phyloP scores from a whole-genome alignment of 2,888 invertebrate genomes.

The Hirtodrosophila histrioides region DNA sequence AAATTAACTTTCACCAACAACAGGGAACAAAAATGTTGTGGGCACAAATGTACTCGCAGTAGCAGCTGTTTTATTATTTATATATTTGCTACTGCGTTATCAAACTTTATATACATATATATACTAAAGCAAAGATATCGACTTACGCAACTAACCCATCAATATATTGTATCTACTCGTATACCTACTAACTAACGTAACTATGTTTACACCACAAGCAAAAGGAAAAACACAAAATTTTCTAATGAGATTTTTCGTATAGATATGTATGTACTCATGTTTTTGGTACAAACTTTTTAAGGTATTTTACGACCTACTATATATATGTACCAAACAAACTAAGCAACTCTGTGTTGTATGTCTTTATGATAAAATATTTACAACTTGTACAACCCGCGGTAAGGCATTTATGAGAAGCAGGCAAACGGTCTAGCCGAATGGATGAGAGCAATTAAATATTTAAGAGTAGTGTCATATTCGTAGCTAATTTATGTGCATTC shows the following conservation, averaged over 20 bases:
- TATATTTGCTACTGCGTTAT: slow-evolving; percentile 25
- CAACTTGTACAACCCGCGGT: slow-evolving; percentile 34
- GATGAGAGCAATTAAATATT: slow-evolving; percentile 37
- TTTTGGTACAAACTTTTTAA: slow-evolving; percentile 76
- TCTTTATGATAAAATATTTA: slow-evolving; percentile 53
- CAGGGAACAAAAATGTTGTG: slow-evolving; percentile 62
- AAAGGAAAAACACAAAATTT: slow-evolving; percentile 46
- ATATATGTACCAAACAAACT: slow-evolving; percentile 59
- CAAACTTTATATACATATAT: slow-evolving; percentile 38
- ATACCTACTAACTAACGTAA: slow-evolving; percentile 41
- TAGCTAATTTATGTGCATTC: slow-evolving; percentile 62
- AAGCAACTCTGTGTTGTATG: slow-evolving; percentile 44
- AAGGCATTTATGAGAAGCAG: slow-evolving; percentile 42
- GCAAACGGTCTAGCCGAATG: slow-evolving; percentile 1
- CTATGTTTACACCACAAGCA: slow-evolving; percentile 23
- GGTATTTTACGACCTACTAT: slow-evolving; percentile 68
- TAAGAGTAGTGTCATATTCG: slow-evolving; percentile 61
- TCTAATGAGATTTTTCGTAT: slow-evolving; percentile 69
- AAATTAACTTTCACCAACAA: slow-evolving; percentile 34
- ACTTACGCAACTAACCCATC: slow-evolving; percentile 59
- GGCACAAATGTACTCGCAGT: slow-evolving; percentile 60
- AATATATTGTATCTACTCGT: slow-evolving; percentile 41
- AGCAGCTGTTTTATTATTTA: slow-evolving; percentile 23
- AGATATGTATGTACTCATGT: slow-evolving; percentile 59
- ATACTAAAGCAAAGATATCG: slow-evolving; percentile 31